Evolutionary conservation across 2,888 invertebrate genomes (phyloP).

Genomic region (Tupiocoris notatus): DNA sequence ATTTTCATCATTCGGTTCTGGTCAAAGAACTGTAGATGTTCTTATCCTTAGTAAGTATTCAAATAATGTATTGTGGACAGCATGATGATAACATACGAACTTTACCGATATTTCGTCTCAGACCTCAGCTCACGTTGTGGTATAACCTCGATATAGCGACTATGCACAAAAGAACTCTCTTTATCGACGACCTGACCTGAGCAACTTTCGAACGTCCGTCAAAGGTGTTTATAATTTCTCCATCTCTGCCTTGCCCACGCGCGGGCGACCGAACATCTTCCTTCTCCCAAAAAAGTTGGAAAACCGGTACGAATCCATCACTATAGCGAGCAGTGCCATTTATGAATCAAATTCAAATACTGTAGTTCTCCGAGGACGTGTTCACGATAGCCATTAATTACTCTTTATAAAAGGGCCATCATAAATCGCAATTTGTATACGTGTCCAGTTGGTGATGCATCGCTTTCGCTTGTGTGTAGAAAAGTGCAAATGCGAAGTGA

Average conservation of each 20-base stretch:
- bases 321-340: not conserved
- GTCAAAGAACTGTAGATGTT: too few relatives aligned
- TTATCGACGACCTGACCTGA: too few relatives aligned
- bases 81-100: too few relatives aligned
- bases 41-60: too few relatives aligned
- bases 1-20: too few relatives aligned
- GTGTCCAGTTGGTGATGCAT: conserved; percentile 8
- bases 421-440: conserved; percentile 19
- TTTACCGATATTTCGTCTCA: too few relatives aligned
- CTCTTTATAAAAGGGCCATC: not conserved
- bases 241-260: not conserved
- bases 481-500: not conserved
- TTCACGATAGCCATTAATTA: not conserved
- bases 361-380: not conserved
- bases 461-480: not conserved
- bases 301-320: not conserved
- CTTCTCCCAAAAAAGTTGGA: not conserved
- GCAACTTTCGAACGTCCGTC: too few relatives aligned
- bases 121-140: too few relatives aligned
- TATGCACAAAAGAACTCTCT: too few relatives aligned
- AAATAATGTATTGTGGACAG: too few relatives aligned
- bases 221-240: not conserved
- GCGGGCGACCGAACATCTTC: not conserved
- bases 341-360: not conserved
- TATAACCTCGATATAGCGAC: too few relatives aligned